Percentiles rank a stretch among this genome's conserved stretches.
phyloP scores from a whole-genome alignment of 30 jellyfish, hydroid and myxozoan species.

The Clytia hemisphaerica region DNA sequence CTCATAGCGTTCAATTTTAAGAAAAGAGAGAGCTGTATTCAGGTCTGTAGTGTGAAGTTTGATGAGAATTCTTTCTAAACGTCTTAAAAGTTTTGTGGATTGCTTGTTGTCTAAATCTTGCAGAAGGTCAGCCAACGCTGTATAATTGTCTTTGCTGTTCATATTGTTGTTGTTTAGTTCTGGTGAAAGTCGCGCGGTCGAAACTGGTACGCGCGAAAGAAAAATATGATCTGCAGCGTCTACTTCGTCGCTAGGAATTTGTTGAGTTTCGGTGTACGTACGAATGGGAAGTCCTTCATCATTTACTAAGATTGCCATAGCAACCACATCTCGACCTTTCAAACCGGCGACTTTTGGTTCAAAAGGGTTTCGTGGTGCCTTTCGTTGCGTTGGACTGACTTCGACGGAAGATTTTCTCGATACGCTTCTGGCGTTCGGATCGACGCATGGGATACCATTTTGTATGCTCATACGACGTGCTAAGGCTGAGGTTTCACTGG shows the following conservation, averaged over 20 bases:
- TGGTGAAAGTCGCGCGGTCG: too few species aligned
- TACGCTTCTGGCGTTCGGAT: too few species aligned
- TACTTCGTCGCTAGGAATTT: slow-evolving; percentile 30
- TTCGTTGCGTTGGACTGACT: not conserved
- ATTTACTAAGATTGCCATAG: slow-evolving; percentile 25
- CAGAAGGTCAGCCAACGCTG: not conserved
- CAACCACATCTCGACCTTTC: slow-evolving; percentile 32
- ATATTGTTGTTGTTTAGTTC: not conserved
- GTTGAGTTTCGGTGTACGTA: slow-evolving; percentile 24
- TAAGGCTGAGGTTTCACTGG: not conserved
- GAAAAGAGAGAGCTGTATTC: slow-evolving; percentile 31
- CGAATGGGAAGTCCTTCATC: slow-evolving; percentile 22
- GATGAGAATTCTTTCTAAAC: not conserved
- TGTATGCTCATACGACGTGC: slow-evolving; percentile 37
- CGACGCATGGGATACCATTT: slow-evolving; percentile 20
- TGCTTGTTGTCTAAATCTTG: slow-evolving; percentile 8
- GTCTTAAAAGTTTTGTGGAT: slow-evolving; percentile 9
- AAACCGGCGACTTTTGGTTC: slow-evolving; percentile 8
- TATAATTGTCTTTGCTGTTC: not conserved
- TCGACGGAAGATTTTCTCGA: slow-evolving; percentile 13
- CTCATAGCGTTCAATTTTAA: slow-evolving; percentile 15
- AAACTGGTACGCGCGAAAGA: slow-evolving; percentile 22
- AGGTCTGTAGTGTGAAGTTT: slow-evolving; percentile 36
- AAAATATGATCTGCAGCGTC: slow-evolving; percentile 24
- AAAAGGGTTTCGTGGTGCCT: not conserved